Evolutionary conservation across 1,140 invertebrate genomes (phyloP), one percentile per base, ranked within the genome.

Genomic region (Agraylea sexmaculata): DNA sequence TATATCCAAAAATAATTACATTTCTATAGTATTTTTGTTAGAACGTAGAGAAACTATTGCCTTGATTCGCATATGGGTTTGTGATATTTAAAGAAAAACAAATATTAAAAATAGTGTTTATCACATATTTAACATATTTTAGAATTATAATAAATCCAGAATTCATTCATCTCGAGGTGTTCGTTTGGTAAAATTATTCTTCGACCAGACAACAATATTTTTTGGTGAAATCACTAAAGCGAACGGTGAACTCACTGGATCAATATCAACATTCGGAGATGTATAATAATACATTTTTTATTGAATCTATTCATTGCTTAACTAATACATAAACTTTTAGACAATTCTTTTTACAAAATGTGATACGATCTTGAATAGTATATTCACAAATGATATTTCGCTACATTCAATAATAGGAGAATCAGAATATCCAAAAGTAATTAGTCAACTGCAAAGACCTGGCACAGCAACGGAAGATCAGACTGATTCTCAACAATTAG

Each of bases 71-170:
- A 77, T 87, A 51, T 87, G 84, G 83, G 83, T 83, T 64, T 57
- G 63, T 8, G 8, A 7, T 13, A 33, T 17, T 33, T 33, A 10
- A 33, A 33, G 16, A 10, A 7, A 33, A 33, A 7, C 8, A 27
- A n/a, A n/a, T 10, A 8, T 7, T 22, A 21, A 40, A 18, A 28
- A 35, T 10, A 22, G 18, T 23, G 18, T 22, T 21, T 21, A 46
- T 25, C 43, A 33, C 40, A 11, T 40, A 19, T 22, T 30, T 40
- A 23, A 39, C 42, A 42, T 40, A 41, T 63, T 71, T 31, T 58
- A 87, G 83, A 88, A 88, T 58, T 88, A 88, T 53, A 88, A 88
- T 55, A 87, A 87, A 59, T 87, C 83, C 1, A 64, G 83, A 43
- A 86, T 87, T 45, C 80, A 87, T 64, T 84, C 82, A 1, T 76